Conservation (phyloP, 2,113 vertebrate species). For the Amblyopsis rosae region DNA sequence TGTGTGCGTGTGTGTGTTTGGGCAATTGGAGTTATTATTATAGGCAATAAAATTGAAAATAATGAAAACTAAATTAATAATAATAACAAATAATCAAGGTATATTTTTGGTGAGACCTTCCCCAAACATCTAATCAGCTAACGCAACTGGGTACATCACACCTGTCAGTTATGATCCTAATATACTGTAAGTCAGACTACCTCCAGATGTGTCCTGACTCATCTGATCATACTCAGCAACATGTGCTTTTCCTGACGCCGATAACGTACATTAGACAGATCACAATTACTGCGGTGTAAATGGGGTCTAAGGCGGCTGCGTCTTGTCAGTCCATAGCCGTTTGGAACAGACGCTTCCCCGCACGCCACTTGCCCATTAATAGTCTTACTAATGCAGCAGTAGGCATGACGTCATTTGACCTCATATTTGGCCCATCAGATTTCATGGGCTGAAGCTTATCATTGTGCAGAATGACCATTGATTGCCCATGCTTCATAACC, state of each 20-base stretch:
- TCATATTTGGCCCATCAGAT: constrained; percentile 40
- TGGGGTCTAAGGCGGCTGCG: constrained; percentile 9
- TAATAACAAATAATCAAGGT: neutral
- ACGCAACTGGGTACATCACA: too few relatives aligned
- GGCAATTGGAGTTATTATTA: neutral
- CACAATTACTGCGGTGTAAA: constrained; percentile 22
- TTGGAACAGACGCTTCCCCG: too few relatives aligned
- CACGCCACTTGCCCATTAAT: neutral
- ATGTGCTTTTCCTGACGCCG: too few relatives aligned
- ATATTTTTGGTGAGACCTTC: too few relatives aligned
- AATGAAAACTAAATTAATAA: constrained; percentile 27
- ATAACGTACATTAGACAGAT: too few relatives aligned
- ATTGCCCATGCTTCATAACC: constrained; percentile 58
- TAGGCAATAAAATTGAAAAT: constrained; percentile 7
- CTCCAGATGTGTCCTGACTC: too few relatives aligned
- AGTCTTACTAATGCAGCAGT: constrained; percentile 12
- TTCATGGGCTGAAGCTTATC: neutral
- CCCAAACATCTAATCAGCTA: too few relatives aligned
- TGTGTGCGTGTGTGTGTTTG: neutral
- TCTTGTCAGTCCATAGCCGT: constrained; percentile 23
- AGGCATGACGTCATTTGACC: constrained; percentile 16
- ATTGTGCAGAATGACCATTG: constrained; percentile 58
- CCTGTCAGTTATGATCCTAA: too few relatives aligned
- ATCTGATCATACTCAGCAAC: too few relatives aligned
- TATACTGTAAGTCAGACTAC: too few relatives aligned